phyloP scores from a whole-genome alignment of 2,888 invertebrate genomes.

The Pseudococcus jackbeardsleyi region DNA sequence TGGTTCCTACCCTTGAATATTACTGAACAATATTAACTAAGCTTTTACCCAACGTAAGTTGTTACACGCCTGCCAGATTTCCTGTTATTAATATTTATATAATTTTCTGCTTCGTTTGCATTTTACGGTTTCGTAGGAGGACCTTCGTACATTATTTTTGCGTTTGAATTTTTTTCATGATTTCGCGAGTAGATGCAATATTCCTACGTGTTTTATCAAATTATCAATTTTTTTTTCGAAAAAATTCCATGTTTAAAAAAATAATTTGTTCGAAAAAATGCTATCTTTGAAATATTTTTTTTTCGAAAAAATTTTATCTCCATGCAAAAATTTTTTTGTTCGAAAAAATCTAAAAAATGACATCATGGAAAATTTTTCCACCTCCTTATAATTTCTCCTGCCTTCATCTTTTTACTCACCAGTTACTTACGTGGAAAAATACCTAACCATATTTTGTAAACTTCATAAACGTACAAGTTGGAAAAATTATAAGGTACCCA shows the following conservation, averaged over 20 bases:
- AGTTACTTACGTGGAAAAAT: background rate
- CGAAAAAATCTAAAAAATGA: background rate
- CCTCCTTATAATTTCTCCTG: background rate
- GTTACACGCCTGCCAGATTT: conserved; percentile 62
- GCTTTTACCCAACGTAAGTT: conserved; percentile 49
- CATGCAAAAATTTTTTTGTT: too few relatives aligned
- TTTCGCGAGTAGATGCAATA: background rate
- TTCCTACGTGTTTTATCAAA: background rate
- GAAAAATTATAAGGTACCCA: background rate
- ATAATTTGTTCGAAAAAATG: too few relatives aligned
- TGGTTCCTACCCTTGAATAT: conserved; percentile 43
- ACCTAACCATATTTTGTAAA: background rate
- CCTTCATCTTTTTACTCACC: too few relatives aligned
- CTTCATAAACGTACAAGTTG: background rate
- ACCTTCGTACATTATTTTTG: background rate
- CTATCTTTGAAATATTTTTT: too few relatives aligned
- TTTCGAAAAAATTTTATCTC: too few relatives aligned
- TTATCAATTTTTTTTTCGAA: too few relatives aligned
- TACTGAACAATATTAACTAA: conserved; percentile 51
- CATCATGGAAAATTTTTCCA: background rate
- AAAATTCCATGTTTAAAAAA: too few relatives aligned
- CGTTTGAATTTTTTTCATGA: background rate
- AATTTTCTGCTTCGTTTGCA: conserved; percentile 56
- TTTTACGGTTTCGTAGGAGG: conserved; percentile 19
- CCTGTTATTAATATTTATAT: conserved; percentile 58